Percentiles rank a stretch among this genome's conserved stretches.
These are phyloP conservation scores for Myotis pilosus DNA, from an alignment of 2,797 vertebrate species.

Conservation along the genomic window DNA sequence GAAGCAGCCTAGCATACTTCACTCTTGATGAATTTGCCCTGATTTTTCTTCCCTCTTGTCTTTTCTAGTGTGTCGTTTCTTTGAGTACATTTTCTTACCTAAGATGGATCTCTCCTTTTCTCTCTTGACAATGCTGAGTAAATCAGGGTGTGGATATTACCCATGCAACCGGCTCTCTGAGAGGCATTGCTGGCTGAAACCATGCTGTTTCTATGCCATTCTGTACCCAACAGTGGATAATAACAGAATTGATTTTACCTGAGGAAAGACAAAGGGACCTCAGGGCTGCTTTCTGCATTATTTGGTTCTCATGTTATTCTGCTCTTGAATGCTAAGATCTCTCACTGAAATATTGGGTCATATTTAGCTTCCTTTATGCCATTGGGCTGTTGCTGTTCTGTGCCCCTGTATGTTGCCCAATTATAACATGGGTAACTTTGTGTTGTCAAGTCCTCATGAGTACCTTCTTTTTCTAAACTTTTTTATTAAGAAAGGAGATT, in stretches of 20 bases:
- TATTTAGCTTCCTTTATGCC: constrained; percentile 53
- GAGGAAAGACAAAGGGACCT: constrained; percentile 72
- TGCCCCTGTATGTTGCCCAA: neutral
- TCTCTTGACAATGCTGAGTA: constrained; percentile 51
- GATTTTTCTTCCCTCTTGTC: constrained; percentile 22
- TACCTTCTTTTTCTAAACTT: neutral
- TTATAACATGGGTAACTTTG: neutral
- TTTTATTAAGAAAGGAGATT: neutral
- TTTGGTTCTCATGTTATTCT: constrained; percentile 69
- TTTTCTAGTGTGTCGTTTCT: constrained; percentile 64
- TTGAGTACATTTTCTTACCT: constrained; percentile 63
- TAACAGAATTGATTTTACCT: constrained; percentile 74
- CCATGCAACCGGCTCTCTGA: constrained; percentile 16
- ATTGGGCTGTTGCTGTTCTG: neutral
- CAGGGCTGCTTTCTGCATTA: constrained; percentile 56
- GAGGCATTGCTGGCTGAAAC: constrained; percentile 24
- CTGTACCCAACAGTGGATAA: constrained; percentile 69
- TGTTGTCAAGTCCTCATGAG: neutral
- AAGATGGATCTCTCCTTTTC: neutral
- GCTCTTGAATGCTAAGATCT: constrained; percentile 64
- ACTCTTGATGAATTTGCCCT: constrained; percentile 21
- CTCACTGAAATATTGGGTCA: constrained; percentile 44
- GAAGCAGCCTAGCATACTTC: neutral
- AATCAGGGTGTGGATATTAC: constrained; percentile 52
- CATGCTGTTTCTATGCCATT: constrained; percentile 39